These are phyloP conservation scores for Caranx ignobilis DNA, from an alignment of 2,113 vertebrate species.

Conservation along the genomic window DNA sequence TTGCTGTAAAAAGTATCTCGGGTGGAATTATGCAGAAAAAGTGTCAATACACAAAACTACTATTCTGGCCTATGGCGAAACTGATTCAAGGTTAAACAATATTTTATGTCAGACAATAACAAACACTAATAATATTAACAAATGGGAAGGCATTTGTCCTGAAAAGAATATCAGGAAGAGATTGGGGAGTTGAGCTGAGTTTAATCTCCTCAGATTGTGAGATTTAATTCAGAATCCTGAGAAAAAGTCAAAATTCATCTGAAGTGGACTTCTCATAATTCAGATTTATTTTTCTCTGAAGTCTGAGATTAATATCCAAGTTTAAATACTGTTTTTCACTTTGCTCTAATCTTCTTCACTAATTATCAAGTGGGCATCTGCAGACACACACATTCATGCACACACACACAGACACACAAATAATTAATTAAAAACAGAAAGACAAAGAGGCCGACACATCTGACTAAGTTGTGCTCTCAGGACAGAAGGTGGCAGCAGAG, in stretches of 20 bases:
- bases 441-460: not conserved
- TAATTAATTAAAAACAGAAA: not conserved
- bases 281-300: conserved; percentile 25
- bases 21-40: not conserved
- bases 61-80: not conserved
- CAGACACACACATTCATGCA: not conserved
- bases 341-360: not conserved
- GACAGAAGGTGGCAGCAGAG: conserved; percentile 70
- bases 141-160: not conserved
- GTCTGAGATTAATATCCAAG: conserved; percentile 12
- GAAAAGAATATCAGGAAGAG: conserved; percentile 13
- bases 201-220: not conserved
- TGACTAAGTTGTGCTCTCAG: not conserved
- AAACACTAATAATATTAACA: conserved; percentile 6
- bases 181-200: not conserved
- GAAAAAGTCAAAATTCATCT: not conserved
- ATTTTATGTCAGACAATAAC: conserved; percentile 7
- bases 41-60: not conserved
- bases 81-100: not conserved
- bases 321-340: not conserved
- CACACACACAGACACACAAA: not conserved
- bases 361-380: not conserved
- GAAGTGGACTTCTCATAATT: conserved; percentile 19
- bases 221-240: not conserved
- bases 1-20: conserved; percentile 1